Evolutionary conservation across 2,113 vertebrate genomes (phyloP), one percentile per base, ranked within the genome.

Genomic region (Microcebus murinus): DNA sequence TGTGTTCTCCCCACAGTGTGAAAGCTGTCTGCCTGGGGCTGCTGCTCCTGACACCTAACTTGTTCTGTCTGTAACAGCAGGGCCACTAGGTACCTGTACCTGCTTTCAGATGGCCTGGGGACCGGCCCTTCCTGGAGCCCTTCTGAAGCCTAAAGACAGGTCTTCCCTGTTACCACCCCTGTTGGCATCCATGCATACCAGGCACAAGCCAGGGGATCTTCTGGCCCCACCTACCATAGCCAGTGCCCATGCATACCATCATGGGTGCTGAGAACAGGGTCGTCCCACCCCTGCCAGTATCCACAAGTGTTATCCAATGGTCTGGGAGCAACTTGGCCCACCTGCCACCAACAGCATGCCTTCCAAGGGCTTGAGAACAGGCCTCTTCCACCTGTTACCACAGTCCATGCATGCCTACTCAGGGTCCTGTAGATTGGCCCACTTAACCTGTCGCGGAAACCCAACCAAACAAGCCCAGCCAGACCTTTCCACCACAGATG

Each of bases 81-180:
- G 9, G 20, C 9, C 36, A 20, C 36, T 4, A 36, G 11, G 9
- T 4, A 70, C n/a, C n/a, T 70, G 2, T 36, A 70, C 2, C 36
- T 39, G 68, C 20, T 10, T 70, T 70, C 68, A 70, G 36, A 17
- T 18, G 68, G n/a, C 21, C n/a, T 39, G 20, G n/a, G n/a, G 20
- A 70, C 68, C 21, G 4, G 20, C 20, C n/a, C 68, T 70, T 2
- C 68, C 0, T 0, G 18, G 21, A 23, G 4, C 36, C n/a, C n/a
- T 70, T 70, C 36, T 70, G 68, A 70, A 70, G 36, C 68, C 18
- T 11, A 21, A 70, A 4, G n/a, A 70, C n/a, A 70, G 18, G 36
- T 70, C 68, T 39, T 10, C 68, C 20, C 68, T 70, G 9, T 70
- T 18, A 70, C 20, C 10, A 39, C n/a, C n/a, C 29, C 17, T 31